Percentiles rank a stretch among this genome's conserved stretches.
phyloP scores from a whole-genome alignment of 2,888 invertebrate genomes.

The Dynastes maya region DNA sequence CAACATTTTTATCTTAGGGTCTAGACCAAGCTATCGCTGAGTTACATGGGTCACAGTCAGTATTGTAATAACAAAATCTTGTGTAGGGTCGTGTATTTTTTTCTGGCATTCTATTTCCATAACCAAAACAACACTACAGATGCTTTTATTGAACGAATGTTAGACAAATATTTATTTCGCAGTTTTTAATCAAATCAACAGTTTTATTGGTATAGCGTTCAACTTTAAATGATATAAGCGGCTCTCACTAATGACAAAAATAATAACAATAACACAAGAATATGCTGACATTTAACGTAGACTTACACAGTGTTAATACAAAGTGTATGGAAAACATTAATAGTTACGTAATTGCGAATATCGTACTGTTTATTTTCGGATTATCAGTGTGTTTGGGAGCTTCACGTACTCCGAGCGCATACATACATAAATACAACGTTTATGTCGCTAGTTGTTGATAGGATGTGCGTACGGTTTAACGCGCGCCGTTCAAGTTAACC shows the following conservation, averaged over 20 bases:
- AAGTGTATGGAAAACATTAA: conserved; percentile 38
- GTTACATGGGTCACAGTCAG: conserved; percentile 9
- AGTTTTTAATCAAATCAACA: conserved; percentile 18
- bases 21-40: neutral
- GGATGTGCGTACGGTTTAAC: neutral
- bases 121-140: neutral
- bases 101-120: conserved; percentile 1
- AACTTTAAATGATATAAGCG: conserved; percentile 14
- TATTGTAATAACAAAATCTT: neutral
- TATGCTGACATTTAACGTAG: conserved; percentile 11
- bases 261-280: conserved; percentile 17
- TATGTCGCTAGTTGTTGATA: conserved; percentile 25
- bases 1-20: too few species aligned
- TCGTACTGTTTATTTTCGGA: conserved; percentile 44
- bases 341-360: conserved; percentile 45
- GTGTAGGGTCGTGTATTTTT: neutral
- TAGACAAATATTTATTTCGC: conserved; percentile 9
- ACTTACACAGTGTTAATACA: conserved; percentile 25
- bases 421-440: neutral
- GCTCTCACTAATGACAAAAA: conserved; percentile 13
- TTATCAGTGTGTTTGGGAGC: conserved; percentile 43
- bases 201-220: conserved; percentile 5
- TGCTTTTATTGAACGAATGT: neutral
- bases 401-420: conserved; percentile 23
- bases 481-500: conserved; percentile 8